Evolutionary conservation across 2,113 vertebrate species (phyloP).

Genomic region (Manacus vitellinus): DNA sequence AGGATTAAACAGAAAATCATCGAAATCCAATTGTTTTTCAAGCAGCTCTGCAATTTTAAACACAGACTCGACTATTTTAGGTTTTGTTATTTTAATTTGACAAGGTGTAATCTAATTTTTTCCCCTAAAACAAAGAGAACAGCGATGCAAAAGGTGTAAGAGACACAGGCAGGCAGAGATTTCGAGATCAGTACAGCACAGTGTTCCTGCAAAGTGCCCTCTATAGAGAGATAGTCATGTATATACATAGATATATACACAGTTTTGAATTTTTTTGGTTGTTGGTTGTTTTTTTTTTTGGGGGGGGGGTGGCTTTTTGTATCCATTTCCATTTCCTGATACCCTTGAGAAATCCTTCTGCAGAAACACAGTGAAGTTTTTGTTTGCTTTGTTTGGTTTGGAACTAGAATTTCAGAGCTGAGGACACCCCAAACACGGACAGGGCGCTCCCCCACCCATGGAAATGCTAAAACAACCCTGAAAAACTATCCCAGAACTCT

Average conservation of each 20-base stretch:
- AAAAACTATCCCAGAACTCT: not conserved
- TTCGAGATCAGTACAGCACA: constrained; percentile 78
- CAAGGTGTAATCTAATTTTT: constrained; percentile 83
- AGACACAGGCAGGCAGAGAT: constrained; percentile 77
- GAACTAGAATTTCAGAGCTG: constrained; percentile 65
- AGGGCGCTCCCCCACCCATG: constrained; percentile 27
- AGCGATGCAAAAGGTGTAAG: constrained; percentile 72
- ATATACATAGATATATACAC: constrained; percentile 32
- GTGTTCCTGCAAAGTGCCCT: constrained; percentile 87
- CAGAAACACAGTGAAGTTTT: constrained; percentile 67
- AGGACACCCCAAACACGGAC: constrained; percentile 31
- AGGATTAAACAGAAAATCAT: not conserved
- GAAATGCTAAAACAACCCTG: not conserved
- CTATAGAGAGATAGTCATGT: constrained; percentile 48
- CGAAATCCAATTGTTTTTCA: constrained; percentile 17
- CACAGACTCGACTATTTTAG: not conserved
- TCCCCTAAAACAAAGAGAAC: constrained; percentile 69
- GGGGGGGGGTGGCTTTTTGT: constrained; percentile 36
- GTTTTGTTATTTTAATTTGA: constrained; percentile 44
- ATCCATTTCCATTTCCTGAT: constrained; percentile 36
- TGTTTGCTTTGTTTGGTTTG: not conserved
- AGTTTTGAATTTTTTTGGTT: not conserved
- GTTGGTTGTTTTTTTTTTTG: not conserved
- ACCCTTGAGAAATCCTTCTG: constrained; percentile 69
- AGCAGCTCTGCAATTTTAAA: not conserved